A percentile compares a stretch with the other conserved stretches of the same genome.
These are phyloP conservation scores for Corydoras maculifer DNA, from an alignment of 2,113 vertebrate species.

Conservation along the genomic window DNA sequence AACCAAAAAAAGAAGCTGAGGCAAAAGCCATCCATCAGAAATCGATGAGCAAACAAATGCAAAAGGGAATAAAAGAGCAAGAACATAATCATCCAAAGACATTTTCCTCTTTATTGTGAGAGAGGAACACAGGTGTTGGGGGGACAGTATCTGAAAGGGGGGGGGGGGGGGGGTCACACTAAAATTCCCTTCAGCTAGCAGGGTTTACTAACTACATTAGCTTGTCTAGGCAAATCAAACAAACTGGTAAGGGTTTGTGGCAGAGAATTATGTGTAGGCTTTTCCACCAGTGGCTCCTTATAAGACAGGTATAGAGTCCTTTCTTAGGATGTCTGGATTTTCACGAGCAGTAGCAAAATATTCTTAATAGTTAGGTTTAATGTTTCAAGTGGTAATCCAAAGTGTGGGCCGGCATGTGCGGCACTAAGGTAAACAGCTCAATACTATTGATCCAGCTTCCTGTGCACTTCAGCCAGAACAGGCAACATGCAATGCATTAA, in stretches of 20 bases:
- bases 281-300: constrained; percentile 32
- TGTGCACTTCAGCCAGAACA: constrained; percentile 51
- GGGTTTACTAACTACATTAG: constrained; percentile 68
- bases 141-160: constrained; percentile 56
- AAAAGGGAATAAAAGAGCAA: constrained; percentile 43
- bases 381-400: constrained; percentile 70
- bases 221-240: constrained; percentile 49
- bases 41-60: constrained; percentile 61
- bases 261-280: constrained; percentile 36
- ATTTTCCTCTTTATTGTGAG: constrained; percentile 48
- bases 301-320: constrained; percentile 42
- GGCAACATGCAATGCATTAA: constrained; percentile 66
- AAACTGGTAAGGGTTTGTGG: constrained; percentile 24
- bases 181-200: constrained; percentile 66
- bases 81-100: constrained; percentile 65
- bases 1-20: constrained; percentile 40
- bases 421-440: constrained; percentile 76
- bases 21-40: constrained; percentile 48
- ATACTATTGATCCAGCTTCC: constrained; percentile 73
- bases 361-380: constrained; percentile 76
- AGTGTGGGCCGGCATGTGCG: constrained; percentile 53
- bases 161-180: constrained; percentile 49
- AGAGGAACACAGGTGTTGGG: constrained; percentile 18
- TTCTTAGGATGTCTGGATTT: constrained; percentile 50
- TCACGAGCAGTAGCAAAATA: constrained; percentile 65